phyloP scores from a whole-genome alignment of 2,888 invertebrate species.

The Eristalis tenax region DNA sequence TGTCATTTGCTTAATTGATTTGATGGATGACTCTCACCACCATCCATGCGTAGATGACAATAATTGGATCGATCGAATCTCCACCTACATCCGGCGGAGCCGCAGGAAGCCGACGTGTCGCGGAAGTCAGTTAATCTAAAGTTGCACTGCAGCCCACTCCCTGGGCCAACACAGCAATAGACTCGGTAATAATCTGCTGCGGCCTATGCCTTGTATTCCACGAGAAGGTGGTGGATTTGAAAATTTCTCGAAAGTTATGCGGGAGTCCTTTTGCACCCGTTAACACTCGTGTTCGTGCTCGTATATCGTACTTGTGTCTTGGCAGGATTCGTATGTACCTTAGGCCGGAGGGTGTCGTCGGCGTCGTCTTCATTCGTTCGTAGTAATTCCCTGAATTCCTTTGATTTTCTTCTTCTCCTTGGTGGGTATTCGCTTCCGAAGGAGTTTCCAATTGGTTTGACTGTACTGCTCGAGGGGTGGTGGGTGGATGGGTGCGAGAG shows the following conservation, averaged over 20 bases:
- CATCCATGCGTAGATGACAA: slow-evolving; percentile 59
- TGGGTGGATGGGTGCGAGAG: slow-evolving; percentile 3
- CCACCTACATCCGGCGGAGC: slow-evolving; percentile 59
- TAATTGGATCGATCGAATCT: slow-evolving; percentile 68
- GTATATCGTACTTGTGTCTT: background rate
- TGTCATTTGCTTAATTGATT: slow-evolving; percentile 67
- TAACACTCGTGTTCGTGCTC: background rate
- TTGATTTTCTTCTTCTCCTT: slow-evolving; percentile 66
- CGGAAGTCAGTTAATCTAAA: slow-evolving; percentile 67
- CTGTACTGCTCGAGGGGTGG: slow-evolving; percentile 2
- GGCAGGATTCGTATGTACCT: background rate
- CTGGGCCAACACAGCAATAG: background rate
- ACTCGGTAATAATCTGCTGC: slow-evolving; percentile 55
- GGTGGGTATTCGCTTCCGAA: slow-evolving; percentile 44
- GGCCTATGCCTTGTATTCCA: slow-evolving; percentile 7
- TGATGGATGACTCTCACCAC: slow-evolving; percentile 68
- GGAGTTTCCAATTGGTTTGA: slow-evolving; percentile 55
- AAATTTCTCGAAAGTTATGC: slow-evolving; percentile 52
- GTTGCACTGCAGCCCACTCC: slow-evolving; percentile 31
- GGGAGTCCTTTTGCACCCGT: slow-evolving; percentile 54
- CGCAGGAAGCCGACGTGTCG: slow-evolving; percentile 37
- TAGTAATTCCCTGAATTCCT: slow-evolving; percentile 69
- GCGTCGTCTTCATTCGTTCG: slow-evolving; percentile 61
- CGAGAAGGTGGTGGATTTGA: background rate
- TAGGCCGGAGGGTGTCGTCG: slow-evolving; percentile 28